phyloP scores from a whole-genome alignment of 2,797 vertebrate species.

The Sebastes cheni region DNA sequence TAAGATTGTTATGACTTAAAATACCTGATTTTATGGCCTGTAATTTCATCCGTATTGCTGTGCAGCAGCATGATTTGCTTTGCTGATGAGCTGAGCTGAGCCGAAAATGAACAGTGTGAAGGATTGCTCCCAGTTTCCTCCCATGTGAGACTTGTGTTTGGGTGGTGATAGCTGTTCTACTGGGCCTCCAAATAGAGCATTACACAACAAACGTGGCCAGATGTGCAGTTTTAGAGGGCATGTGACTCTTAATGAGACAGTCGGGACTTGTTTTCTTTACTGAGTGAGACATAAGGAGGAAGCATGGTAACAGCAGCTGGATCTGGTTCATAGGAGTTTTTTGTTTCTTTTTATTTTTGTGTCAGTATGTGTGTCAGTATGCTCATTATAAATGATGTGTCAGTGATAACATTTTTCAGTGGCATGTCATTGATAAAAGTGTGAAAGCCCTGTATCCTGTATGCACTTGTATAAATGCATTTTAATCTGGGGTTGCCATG shows the following conservation, averaged over 20 bases:
- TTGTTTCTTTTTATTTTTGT: background rate
- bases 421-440: background rate
- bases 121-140: slow-evolving; percentile 14
- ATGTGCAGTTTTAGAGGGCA: slow-evolving; percentile 70
- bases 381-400: background rate
- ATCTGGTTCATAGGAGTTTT: background rate
- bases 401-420: background rate
- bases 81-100: slow-evolving; percentile 11
- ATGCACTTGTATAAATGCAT: background rate
- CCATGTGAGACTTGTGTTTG: slow-evolving; percentile 43
- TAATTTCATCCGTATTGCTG: background rate
- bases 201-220: slow-evolving; percentile 74
- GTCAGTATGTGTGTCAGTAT: slow-evolving; percentile 2
- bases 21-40: background rate
- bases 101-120: slow-evolving; percentile 1
- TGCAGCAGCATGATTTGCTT: background rate
- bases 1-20: background rate
- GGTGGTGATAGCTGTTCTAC: slow-evolving; percentile 45
- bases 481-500: background rate
- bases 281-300: slow-evolving; percentile 21
- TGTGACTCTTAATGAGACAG: slow-evolving; percentile 67
- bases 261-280: slow-evolving; percentile 16
- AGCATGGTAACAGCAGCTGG: slow-evolving; percentile 29
- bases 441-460: background rate
- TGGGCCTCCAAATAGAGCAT: slow-evolving; percentile 54